Percentiles rank a stretch among this genome's conserved stretches.
Conservation (phyloP, 2,113 vertebrate species). For the Vireo altiloquus region DNA sequence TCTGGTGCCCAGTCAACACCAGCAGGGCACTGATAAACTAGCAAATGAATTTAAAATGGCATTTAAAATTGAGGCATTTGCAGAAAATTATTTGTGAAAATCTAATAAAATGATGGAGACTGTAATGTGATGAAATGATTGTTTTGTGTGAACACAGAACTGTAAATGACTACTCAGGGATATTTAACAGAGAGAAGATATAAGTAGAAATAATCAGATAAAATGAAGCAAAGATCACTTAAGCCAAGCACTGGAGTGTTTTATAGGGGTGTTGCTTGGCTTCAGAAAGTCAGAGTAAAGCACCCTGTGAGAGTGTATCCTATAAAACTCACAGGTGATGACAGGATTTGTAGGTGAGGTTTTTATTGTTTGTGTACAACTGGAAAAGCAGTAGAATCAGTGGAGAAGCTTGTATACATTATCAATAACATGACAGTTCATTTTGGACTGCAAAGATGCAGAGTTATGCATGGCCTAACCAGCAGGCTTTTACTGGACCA, state of each 20-base stretch:
- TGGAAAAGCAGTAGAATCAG: not conserved
- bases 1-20: not conserved
- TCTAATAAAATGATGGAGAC: not conserved
- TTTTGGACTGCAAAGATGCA: not conserved
- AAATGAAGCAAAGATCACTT: constrained; percentile 43
- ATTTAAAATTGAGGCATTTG: not conserved
- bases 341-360: not conserved
- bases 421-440: not conserved
- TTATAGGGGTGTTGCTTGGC: not conserved
- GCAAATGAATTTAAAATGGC: not conserved
- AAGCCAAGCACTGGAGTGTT: not conserved
- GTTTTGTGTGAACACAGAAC: not conserved
- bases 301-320: not conserved
- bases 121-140: not conserved
- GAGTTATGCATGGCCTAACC: not conserved
- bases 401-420: not conserved
- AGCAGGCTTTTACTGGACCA: not conserved
- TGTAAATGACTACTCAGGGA: not conserved
- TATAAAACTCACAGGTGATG: not conserved
- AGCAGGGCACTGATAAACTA: not conserved
- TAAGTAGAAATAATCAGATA: not conserved
- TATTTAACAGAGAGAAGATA: not conserved
- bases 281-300: not conserved
- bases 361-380: not conserved
- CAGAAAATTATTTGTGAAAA: not conserved